Evolutionary conservation across 2,888 invertebrate species (phyloP).

Genomic region (Tetanocera ferruginea): DNA sequence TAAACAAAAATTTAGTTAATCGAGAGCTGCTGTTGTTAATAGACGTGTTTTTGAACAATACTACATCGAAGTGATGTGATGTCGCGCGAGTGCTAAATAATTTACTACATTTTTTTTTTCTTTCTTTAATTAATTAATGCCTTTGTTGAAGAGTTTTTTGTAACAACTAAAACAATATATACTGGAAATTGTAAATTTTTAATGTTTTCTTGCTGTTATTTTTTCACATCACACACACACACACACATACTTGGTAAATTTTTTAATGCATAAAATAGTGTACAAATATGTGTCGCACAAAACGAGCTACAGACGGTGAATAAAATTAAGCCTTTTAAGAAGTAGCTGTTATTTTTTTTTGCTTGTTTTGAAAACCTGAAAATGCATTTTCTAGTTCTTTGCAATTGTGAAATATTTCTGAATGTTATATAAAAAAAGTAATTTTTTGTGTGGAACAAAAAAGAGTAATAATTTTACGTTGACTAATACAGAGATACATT

Average conservation of each 20-base stretch:
- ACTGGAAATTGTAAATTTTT: background rate
- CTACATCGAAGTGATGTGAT: background rate
- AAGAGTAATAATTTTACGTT: too few species aligned
- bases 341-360: too few species aligned
- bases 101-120: background rate
- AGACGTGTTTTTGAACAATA: conserved; percentile 25
- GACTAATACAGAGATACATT: conserved; percentile 21
- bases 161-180: background rate
- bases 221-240: background rate
- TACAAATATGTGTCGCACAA: background rate
- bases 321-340: too few species aligned
- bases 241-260: background rate
- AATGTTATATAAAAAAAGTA: background rate
- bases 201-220: background rate
- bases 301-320: background rate
- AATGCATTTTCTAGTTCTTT: too few species aligned
- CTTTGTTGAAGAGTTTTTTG: background rate
- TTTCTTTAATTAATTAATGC: background rate
- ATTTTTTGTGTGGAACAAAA: too few species aligned
- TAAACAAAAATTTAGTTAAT: conserved; percentile 34
- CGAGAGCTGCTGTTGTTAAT: conserved; percentile 44
- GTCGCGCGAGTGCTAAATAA: conserved; percentile 21
- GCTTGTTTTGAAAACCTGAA: too few species aligned
- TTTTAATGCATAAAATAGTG: background rate
- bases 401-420: too few species aligned